phyloP scores from a whole-genome alignment of 2,888 invertebrate genomes.

The Panorpa germanica region DNA sequence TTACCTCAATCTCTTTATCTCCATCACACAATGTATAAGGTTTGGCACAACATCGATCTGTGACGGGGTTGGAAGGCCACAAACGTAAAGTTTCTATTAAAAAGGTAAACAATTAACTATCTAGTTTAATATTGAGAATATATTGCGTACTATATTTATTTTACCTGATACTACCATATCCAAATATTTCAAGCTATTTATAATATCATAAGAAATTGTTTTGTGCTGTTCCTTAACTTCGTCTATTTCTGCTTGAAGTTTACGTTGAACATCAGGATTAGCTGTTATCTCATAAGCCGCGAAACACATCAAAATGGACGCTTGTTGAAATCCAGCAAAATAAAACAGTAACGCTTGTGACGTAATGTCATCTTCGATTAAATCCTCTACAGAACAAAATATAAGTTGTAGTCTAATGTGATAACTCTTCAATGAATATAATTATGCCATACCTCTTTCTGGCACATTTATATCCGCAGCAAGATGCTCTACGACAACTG shows the following conservation, averaged over 20 bases:
- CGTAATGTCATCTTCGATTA: too few relatives aligned
- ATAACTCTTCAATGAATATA: too few relatives aligned
- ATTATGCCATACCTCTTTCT: too few relatives aligned
- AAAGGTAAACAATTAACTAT: not conserved
- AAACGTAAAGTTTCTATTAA: conserved; percentile 5
- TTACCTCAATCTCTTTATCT: too few relatives aligned
- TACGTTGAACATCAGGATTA: conserved; percentile 12
- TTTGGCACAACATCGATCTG: conserved; percentile 2
- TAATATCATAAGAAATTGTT: conserved; percentile 13
- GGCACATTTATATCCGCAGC: too few relatives aligned
- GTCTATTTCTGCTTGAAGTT: conserved; percentile 11
- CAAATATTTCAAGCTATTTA: conserved; percentile 16
- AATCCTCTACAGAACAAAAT: too few relatives aligned
- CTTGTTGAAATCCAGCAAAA: too few relatives aligned
- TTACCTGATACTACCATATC: conserved; percentile 15
- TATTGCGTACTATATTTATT: not conserved
- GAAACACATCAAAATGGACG: too few relatives aligned
- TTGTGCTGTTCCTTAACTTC: conserved; percentile 4
- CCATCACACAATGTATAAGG: too few relatives aligned
- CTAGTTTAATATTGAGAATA: not conserved
- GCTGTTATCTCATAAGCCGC: conserved; percentile 10
- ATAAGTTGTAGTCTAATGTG: too few relatives aligned
- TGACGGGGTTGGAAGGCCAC: conserved; percentile 7
- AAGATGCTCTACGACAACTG: too few relatives aligned
- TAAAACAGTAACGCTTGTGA: too few relatives aligned